A percentile compares a stretch with the other conserved stretches of the same genome.
Evolutionary conservation across 1,140 invertebrate genomes (phyloP).

Genomic region (Penaeus chinensis): DNA sequence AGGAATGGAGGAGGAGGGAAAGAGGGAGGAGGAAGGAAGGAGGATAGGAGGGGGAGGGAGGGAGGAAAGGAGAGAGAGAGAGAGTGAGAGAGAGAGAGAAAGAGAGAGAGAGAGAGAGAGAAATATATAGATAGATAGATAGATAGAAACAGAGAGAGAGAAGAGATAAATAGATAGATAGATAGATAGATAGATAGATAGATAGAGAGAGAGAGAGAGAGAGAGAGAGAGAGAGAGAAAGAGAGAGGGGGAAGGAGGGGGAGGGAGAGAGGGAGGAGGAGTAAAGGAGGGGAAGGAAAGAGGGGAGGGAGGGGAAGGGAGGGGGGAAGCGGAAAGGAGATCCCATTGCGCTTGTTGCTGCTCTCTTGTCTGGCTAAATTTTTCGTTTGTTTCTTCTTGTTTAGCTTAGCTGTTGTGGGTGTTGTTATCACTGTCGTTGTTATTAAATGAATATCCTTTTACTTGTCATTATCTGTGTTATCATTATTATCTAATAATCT

Average conservation of each 20-base stretch:
- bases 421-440: no score
- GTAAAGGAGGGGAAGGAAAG: background rate
- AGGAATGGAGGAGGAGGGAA: no score
- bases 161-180: background rate
- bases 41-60: background rate
- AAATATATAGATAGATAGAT: background rate
- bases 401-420: no score
- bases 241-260: background rate
- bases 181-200: slow-evolving; percentile 14
- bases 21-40: no score
- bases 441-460: no score
- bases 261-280: background rate
- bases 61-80: background rate
- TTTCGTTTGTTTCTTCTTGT: no score
- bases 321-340: background rate
- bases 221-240: slow-evolving; percentile 30
- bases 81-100: background rate
- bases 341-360: no score
- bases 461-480: no score
- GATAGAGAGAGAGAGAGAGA: slow-evolving; percentile 30
- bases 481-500: no score
- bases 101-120: background rate
- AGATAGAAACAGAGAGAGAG: background rate
- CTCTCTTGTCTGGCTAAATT: no score
- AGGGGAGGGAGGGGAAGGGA: no score